Base-by-base conservation (phyloP, 2,797 vertebrate genomes). In the Oceanodroma leucorhoa region DNA sequence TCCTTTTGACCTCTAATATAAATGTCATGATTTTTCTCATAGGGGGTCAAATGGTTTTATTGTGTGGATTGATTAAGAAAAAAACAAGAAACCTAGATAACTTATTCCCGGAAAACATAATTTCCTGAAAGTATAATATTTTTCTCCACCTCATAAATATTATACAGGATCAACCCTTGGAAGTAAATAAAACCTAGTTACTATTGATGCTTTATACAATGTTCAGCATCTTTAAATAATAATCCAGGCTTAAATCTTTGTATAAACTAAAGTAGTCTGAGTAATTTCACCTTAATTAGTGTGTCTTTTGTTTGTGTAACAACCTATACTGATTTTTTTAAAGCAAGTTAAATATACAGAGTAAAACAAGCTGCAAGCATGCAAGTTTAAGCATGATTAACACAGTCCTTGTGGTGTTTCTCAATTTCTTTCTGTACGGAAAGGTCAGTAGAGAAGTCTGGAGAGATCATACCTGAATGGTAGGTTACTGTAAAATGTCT, bases 101-200 rank as follows among this genome's bases (percentile, higher is more conserved):
- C 24, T 36, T 61, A 84, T 88, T 94, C 30, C 38, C 75, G 69
- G 78, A 95, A 92, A 95, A 66, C 40, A n/a, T 38, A 54, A 89
- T 96, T 96, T 87, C 69, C 67, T 79, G 51, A 75, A 94, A 89
- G n/a, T 92, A 34, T n/a, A 71, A n/a, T 70, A 92, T 95, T 95
- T 97, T 72, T 90, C n/a, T 90, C 8, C 45, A 83, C 62, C 54
- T 97, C 69, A 87, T 72, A 95, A 92, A 92, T 94, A 86, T 92
- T 88, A 89, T 77, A 90, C 36, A 24, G 72, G 76, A 70, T 93
- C 76, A 95, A 23, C 30, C 46, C 32, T 80, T 79, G 55, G 86
- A 97, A 96, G 54, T 85, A 97, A 97, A 96, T 89, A 96, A 96
- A 96, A 80, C 72, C 23, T 92, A 94, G 96, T 97, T 93, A 96